These are phyloP conservation scores for Poecilobothrus nobilitatus DNA, from an alignment of 2,888 invertebrate genomes.

Conservation along the genomic window DNA sequence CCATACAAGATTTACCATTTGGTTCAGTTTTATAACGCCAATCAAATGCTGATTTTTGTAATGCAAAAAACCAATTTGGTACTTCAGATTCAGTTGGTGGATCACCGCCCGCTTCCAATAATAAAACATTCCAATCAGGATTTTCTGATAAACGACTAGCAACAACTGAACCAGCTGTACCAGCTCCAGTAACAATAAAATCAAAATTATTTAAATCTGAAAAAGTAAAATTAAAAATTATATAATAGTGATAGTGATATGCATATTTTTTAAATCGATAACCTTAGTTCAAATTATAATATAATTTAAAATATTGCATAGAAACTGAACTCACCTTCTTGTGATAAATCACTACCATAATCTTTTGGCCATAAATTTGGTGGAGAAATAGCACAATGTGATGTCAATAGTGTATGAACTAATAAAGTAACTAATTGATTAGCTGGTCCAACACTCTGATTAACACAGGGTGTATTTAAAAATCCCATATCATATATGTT, in stretches of 20 bases:
- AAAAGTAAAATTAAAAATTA: constrained; percentile 9
- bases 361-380: constrained; percentile 51
- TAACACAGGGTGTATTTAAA: constrained; percentile 28
- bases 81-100: constrained; percentile 43
- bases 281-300: too few relatives aligned
- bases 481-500: constrained; percentile 30
- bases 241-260: not conserved
- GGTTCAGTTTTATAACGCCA: constrained; percentile 35
- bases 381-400: constrained; percentile 51
- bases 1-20: constrained; percentile 28
- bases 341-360: constrained; percentile 25
- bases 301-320: not conserved
- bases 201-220: constrained; percentile 35
- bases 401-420: constrained; percentile 50
- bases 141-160: constrained; percentile 46
- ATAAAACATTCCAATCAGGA: constrained; percentile 41
- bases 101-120: constrained; percentile 48
- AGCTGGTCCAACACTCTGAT: constrained; percentile 29
- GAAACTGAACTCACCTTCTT: not conserved
- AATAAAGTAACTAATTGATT: constrained; percentile 48
- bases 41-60: constrained; percentile 30
- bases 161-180: constrained; percentile 46
- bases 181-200: constrained; percentile 46
- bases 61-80: constrained; percentile 26
- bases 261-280: not conserved